Conservation (phyloP, 2,113 vertebrate species). For the Ranitomeya variabilis region DNA sequence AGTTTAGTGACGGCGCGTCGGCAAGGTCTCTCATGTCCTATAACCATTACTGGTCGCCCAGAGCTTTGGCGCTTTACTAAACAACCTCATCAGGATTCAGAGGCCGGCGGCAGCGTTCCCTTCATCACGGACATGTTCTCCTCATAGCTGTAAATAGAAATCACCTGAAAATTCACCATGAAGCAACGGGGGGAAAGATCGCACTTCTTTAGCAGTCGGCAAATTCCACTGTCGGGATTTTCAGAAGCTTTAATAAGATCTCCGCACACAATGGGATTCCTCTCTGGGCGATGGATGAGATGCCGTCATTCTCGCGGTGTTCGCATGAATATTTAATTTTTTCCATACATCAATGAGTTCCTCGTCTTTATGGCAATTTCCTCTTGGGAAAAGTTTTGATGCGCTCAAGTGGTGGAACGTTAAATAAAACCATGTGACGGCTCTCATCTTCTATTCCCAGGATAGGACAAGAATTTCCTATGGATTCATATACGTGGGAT, state of each 20-base stretch:
- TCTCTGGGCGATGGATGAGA: not conserved
- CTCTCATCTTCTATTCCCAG: not conserved
- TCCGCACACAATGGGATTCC: not conserved
- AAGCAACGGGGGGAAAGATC: not conserved
- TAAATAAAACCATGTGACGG: not conserved
- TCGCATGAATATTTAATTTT: not conserved
- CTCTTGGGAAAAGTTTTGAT: not conserved
- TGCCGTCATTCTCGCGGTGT: too few relatives aligned
- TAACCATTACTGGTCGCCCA: constrained; percentile 3
- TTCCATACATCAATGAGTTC: not conserved
- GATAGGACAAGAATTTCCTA: not conserved
- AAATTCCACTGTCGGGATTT: not conserved
- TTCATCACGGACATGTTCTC: not conserved
- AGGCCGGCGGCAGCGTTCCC: not conserved
- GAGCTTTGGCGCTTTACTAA: not conserved
- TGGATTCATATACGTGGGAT: too few relatives aligned
- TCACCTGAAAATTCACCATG: not conserved
- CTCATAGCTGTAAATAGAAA: not conserved
- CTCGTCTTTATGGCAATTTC: not conserved
- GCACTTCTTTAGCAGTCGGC: not conserved
- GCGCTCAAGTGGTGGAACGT: not conserved
- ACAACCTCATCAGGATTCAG: not conserved
- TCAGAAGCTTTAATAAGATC: too few relatives aligned
- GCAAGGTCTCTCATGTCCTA: not conserved
- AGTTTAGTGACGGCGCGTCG: not conserved